Evolutionary conservation across 2,113 vertebrate genomes (phyloP).

Genomic region (Oostethus manadensis): DNA sequence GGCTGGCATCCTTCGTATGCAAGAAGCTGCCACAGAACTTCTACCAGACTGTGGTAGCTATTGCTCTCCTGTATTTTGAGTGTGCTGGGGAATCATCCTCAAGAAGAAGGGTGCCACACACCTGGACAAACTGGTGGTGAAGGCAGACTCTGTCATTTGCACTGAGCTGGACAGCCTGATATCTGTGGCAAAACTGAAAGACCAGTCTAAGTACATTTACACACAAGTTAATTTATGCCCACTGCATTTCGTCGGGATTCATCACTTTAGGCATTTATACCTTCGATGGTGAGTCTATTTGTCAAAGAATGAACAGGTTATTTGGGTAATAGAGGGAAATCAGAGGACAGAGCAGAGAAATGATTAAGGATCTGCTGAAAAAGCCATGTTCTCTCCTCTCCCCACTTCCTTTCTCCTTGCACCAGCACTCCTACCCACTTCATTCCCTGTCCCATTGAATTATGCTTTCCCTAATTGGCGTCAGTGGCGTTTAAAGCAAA

Average conservation of each 20-base stretch:
- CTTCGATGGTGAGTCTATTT: not conserved
- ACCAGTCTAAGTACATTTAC: not conserved
- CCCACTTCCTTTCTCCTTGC: conserved; percentile 18
- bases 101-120: no score
- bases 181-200: no score
- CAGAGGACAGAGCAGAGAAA: conserved; percentile 26
- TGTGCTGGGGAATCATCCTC: no score
- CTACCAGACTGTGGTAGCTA: no score
- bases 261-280: not conserved
- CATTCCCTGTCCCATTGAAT: conserved; percentile 65
- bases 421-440: conserved; percentile 27
- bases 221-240: not conserved
- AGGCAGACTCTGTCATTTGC: no score
- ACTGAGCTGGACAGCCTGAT: no score
- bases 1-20: no score
- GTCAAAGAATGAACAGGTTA: conserved; percentile 4
- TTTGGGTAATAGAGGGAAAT: conserved; percentile 24
- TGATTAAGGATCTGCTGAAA: conserved; percentile 38
- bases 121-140: no score
- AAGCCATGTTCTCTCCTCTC: conserved; percentile 18
- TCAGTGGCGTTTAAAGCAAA: conserved; percentile 74
- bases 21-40: no score
- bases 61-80: no score
- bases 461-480: conserved; percentile 73
- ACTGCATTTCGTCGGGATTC: conserved; percentile 1